Conservation (phyloP, 1,140 invertebrate genomes). For the Diorhabda sublineata region DNA sequence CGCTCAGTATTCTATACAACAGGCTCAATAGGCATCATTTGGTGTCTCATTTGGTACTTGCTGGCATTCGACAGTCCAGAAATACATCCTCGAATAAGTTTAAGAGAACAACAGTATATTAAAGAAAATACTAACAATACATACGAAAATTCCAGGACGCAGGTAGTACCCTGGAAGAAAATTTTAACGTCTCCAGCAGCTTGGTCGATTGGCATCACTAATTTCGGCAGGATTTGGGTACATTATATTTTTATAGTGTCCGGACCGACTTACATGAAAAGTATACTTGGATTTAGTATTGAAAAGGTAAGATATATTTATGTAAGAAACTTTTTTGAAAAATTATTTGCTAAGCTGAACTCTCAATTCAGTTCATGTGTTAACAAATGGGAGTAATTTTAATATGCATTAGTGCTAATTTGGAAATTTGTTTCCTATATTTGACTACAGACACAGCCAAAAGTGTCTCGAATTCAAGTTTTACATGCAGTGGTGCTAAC, state of each 20-base stretch:
- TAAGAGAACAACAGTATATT: conserved; percentile 67
- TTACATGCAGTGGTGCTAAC: too few species aligned
- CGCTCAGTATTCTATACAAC: conserved; percentile 66
- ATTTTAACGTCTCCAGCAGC: conserved; percentile 74
- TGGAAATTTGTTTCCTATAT: too few species aligned
- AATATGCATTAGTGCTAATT: too few species aligned
- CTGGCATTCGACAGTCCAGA: conserved; percentile 71
- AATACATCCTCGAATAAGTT: conserved; percentile 68
- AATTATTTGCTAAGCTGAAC: too few species aligned
- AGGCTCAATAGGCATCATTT: conserved; percentile 58
- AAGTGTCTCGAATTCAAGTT: too few species aligned
- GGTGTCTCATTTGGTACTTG: conserved; percentile 68
- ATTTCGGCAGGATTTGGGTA: conserved; percentile 69
- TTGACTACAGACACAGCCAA: too few species aligned
- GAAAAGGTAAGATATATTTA: conserved; percentile 51
- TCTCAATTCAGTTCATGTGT: too few species aligned
- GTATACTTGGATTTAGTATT: conserved; percentile 63
- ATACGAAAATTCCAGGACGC: conserved; percentile 49
- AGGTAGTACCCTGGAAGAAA: conserved; percentile 64
- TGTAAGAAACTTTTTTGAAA: too few species aligned
- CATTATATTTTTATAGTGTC: conserved; percentile 68
- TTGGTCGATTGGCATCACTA: conserved; percentile 75
- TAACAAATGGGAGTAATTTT: too few species aligned
- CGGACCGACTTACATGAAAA: conserved; percentile 70
- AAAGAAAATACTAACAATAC: conserved; percentile 56